Base-by-base conservation (phyloP, 2,888 invertebrate species). In the Bibio marci region DNA sequence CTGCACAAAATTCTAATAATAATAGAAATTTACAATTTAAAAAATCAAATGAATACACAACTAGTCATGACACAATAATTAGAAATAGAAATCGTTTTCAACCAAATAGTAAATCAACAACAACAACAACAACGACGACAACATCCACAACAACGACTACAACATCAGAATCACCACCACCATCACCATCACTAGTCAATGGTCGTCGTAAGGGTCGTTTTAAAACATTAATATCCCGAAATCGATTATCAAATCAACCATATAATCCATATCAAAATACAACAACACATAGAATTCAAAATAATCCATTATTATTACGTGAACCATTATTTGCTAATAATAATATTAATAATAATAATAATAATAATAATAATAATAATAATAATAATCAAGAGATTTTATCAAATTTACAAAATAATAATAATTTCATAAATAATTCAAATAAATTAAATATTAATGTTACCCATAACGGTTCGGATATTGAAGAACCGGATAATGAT, bases 41-140 rank as follows among this genome's bases (percentile, higher is more conserved):
- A 38, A 35, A 41, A 37, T 37, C 38, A 38, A 38, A 31, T 15
- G 26, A 30, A 35, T 41, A 30, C 11, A 14, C 17, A 35, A 38
- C 35, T 41, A 39, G 39, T 39, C 39, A 39, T 19, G 39, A 39
- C 27, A 18, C 19, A n/a, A 27, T 26, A 15, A 27, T 18, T 10
- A 53, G 49, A 40, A 46, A 52, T 7, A 51, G 58, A 35, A 57
- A 51, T 46, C 56, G 61, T 13, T 61, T 58, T 28, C 59, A 59
- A 35, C 53, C 57, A 3, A 49, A 18, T 13, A 38, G 38, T 34
- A 35, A 27, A 28, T 26, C 27, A 2, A 39, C 22, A 13, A 26
- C 28, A 22, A 11, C 30, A 22, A 13, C 35, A 28, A 28, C 8
- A 7, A 39, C 51, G 10, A 43, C 49, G 1, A 40, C 52, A 11